A percentile compares a stretch with the other conserved stretches of the same genome.
Conservation (phyloP, 2,888 invertebrate species). For the Troides helena region DNA sequence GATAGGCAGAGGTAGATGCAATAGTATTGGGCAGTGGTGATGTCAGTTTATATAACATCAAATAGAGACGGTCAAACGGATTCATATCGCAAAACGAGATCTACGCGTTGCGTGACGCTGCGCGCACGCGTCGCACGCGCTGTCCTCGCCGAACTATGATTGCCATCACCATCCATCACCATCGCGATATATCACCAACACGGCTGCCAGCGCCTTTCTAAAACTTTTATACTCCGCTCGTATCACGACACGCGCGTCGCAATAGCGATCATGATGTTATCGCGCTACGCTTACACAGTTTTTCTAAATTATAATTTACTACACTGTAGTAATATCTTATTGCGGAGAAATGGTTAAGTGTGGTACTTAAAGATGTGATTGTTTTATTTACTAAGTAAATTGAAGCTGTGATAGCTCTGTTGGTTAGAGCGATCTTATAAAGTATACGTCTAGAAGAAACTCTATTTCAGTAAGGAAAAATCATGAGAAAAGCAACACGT, state of each 20-base stretch:
- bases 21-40: no score
- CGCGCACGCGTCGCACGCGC: conserved; percentile 38
- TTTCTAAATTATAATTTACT: not conserved
- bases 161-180: conserved; percentile 17
- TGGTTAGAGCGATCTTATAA: no score
- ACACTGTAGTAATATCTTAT: not conserved
- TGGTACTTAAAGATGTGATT: not conserved
- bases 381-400: no score
- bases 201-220: conserved; percentile 24
- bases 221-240: not conserved
- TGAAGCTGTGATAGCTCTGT: no score
- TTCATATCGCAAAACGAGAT: conserved; percentile 14
- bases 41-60: no score
- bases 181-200: conserved; percentile 16
- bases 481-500: no score
- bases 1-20: no score
- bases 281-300: not conserved
- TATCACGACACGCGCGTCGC: conserved; percentile 15
- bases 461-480: no score
- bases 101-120: conserved; percentile 32
- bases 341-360: not conserved
- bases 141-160: conserved; percentile 36
- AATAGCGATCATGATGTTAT: conserved; percentile 11
- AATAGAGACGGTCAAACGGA: not conserved
- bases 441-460: no score